These are phyloP conservation scores for Thaumetopoea pityocampa DNA, from an alignment of 1,140 invertebrate genomes.

Conservation along the genomic window DNA sequence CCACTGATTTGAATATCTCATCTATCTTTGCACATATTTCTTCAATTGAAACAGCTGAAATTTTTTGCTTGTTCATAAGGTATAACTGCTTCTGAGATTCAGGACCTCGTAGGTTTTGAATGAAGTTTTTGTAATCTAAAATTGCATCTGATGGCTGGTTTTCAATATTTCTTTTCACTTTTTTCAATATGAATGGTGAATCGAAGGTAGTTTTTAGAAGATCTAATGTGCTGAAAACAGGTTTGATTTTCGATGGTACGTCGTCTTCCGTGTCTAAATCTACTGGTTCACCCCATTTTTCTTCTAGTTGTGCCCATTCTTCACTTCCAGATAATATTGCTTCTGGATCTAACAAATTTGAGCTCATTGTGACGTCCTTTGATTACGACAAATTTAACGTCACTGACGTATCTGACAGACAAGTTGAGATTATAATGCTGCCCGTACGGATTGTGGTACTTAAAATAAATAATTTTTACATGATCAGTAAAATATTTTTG, in stretches of 20 bases:
- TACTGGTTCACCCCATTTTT: constrained; percentile 54
- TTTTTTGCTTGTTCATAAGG: constrained; percentile 35
- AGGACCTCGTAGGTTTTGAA: constrained; percentile 32
- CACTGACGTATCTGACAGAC: not conserved
- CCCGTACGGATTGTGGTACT: constrained; percentile 8
- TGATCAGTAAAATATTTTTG: no score
- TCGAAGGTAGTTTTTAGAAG: constrained; percentile 48
- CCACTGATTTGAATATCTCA: constrained; percentile 53
- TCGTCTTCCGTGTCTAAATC: constrained; percentile 59
- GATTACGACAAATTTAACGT: not conserved
- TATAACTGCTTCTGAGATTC: constrained; percentile 30
- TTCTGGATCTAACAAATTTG: constrained; percentile 44
- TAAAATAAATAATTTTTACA: no score
- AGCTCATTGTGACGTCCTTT: constrained; percentile 28
- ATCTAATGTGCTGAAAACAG: constrained; percentile 45
- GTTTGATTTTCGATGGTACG: constrained; percentile 21
- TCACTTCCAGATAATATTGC: constrained; percentile 49
- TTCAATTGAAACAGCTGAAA: constrained; percentile 49
- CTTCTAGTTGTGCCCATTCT: constrained; percentile 54
- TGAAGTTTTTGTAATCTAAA: constrained; percentile 46
- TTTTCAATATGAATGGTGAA: constrained; percentile 50
- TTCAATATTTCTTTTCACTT: constrained; percentile 39
- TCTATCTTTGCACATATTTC: constrained; percentile 53
- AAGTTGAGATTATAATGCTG: constrained; percentile 6
- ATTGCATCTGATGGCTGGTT: constrained; percentile 29